Percentiles rank a stretch among this genome's conserved stretches.
These are phyloP conservation scores for Leptestheria dahalacensis DNA, from an alignment of 1,140 invertebrate genomes.

Conservation along the genomic window DNA sequence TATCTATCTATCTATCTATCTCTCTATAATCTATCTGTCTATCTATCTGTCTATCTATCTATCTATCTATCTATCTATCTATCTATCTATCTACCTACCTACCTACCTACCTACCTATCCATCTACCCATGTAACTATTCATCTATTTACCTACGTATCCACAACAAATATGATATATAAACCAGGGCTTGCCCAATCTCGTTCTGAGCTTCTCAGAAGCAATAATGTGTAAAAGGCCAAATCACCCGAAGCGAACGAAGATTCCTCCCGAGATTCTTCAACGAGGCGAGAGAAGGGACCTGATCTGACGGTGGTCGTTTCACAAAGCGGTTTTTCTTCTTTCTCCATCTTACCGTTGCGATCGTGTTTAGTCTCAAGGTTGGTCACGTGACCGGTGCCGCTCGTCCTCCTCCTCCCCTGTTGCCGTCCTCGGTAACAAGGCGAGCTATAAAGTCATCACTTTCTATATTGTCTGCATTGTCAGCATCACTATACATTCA, in stretches of 20 bases:
- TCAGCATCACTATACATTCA: too few species aligned
- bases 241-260: background rate
- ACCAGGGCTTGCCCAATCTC: too few species aligned
- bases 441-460: slow-evolving; percentile 1
- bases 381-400: background rate
- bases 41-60: too few species aligned
- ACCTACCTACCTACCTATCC: too few species aligned
- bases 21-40: too few species aligned
- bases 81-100: too few species aligned
- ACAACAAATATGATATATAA: too few species aligned
- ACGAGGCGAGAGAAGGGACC: background rate
- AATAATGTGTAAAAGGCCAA: background rate
- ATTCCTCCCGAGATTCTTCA: background rate
- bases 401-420: background rate
- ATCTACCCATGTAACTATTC: too few species aligned
- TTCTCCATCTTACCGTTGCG: background rate
- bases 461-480: too few species aligned
- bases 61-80: too few species aligned
- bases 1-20: too few species aligned
- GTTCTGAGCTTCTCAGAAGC: background rate
- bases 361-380: background rate
- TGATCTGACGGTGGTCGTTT: background rate
- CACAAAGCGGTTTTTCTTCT: background rate
- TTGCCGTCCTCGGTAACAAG: slow-evolving; percentile 5
- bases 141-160: too few species aligned